Evolutionary conservation across 2,797 vertebrate genomes (phyloP), one percentile per base, ranked within the genome.

Genomic region (Eutrigla gurnardus): DNA sequence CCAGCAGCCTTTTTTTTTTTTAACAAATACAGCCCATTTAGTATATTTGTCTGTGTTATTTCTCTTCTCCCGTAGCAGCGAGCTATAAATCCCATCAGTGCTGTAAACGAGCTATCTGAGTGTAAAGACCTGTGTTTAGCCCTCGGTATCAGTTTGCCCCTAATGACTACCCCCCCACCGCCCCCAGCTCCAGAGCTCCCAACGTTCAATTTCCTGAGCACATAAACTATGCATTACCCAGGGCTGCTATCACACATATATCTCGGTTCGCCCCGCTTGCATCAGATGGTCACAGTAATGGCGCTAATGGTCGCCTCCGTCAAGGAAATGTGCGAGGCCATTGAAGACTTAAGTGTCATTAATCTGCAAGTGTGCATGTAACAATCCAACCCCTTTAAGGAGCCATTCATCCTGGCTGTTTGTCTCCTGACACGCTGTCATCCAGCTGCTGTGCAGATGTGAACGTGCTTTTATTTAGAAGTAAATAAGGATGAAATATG

Each of bases 51-150:
- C 4, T 45, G 32, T 35, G 43, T 75, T 82, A 18, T 86, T 81
- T 76, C 14, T 80, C 68, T 62, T 54, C 58, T 83, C 58, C 70
- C 1, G 7, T 68, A 37, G 39, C 77, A 78, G 39, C 39, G 61
- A 83, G 62, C 46, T 77, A 45, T 82, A 79, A 85, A 81, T 81
- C 86, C 76, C 74, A 86, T 90, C 86, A 85, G 87, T 67, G 70
- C 49, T 72, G 25, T 80, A 81, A 89, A 83, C 84, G 72, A 83
- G 62, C 82, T 85, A 85, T 89, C 77, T 75, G 58, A 80, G 73
- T 78, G 79, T 81, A 77, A 84, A 90, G 70, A 90, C 89, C 82
- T 85, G 82, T 82, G 78, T 88, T 84, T 87, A 85, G 86, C 87
- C 80, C 33, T 83, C 63, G 72, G 77, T 88, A 85, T 90, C 86